Evolutionary conservation across 1,140 invertebrate genomes (phyloP), one percentile per base, ranked within the genome.

Genomic region (Diorhabda carinulata): DNA sequence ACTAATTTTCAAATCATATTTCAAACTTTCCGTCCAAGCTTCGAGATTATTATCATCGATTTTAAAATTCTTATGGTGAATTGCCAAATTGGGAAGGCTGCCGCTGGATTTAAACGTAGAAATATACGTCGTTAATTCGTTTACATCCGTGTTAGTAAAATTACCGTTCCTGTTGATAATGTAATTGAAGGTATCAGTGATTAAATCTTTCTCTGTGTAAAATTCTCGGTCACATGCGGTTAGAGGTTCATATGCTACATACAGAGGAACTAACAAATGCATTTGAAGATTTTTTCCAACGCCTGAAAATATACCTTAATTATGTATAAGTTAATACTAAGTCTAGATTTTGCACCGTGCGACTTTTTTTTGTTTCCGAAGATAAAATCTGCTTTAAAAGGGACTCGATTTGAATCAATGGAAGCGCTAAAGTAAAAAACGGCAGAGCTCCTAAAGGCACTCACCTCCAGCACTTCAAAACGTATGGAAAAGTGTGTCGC

Each of bases 281-380:
- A 85, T 82, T 59, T 83, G 80, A 0, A 88, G 76, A 74, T 87
- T 87, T 56, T 84, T 74, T 0, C 87, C 87, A 2, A 87, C 80
- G 81, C 3, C 87, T 75, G 4, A 52, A 52, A 52, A 52, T 4
- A 25, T n/a, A 52, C n/a, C 6, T 52, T 8, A 3, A 52, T 3
- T 52, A 52, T 52, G 47, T 52, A 2, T 8, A 52, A 25, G 25
- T 25, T 25, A 25, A 25, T 25, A 25, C 25, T 25, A 25, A 25
- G 25, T 5, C 45, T 52, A 52, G 45, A 52, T 52, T 52, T 52
- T 6, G 45, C 45, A 52, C 45, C 5, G 1, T 52, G 45, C 45
- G 45, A 52, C 45, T 52, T 52, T 9, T 52, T 5, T 9, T 9
- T 52, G 1, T 52, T 52, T 2, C 45, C 5, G 1, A 52, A 52